phyloP scores from a whole-genome alignment of 2,113 vertebrate genomes.

The Pangasianodon hypophthalmus region DNA sequence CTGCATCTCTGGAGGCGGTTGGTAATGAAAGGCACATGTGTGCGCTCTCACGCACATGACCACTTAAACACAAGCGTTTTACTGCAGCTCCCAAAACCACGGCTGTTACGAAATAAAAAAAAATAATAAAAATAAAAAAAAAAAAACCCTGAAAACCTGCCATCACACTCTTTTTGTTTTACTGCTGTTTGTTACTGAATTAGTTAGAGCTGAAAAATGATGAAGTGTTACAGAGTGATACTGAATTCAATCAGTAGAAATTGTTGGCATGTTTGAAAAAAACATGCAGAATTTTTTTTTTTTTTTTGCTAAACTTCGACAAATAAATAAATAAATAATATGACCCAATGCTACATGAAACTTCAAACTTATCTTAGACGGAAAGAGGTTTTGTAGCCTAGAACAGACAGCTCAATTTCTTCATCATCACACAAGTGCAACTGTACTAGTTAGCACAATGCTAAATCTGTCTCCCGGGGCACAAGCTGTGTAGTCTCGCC shows the following conservation, averaged over 20 bases:
- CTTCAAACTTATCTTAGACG: background rate
- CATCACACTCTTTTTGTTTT: background rate
- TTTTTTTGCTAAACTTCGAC: background rate
- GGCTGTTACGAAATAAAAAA: background rate
- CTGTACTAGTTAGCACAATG: conserved; percentile 68
- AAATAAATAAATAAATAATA: background rate
- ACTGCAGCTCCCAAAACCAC: conserved; percentile 9
- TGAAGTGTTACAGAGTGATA: background rate
- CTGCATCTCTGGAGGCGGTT: conserved; percentile 77
- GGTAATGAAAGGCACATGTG: conserved; percentile 84
- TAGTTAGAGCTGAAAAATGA: background rate
- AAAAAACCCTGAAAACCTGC: background rate
- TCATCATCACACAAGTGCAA: conserved; percentile 58
- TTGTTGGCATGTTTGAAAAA: background rate
- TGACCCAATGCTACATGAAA: background rate
- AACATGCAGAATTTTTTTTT: too few species aligned
- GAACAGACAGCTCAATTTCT: background rate
- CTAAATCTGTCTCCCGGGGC: conserved; percentile 66
- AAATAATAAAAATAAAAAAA: background rate
- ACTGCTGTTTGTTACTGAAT: background rate
- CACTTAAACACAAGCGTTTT: conserved; percentile 60
- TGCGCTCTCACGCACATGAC: conserved; percentile 68
- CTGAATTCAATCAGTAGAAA: background rate
- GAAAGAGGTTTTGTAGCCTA: background rate
- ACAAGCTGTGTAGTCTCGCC: conserved; percentile 53